Percentiles rank a stretch among this genome's conserved stretches.
phyloP scores from a whole-genome alignment of 2,113 vertebrate genomes.

The Scomber colias region DNA sequence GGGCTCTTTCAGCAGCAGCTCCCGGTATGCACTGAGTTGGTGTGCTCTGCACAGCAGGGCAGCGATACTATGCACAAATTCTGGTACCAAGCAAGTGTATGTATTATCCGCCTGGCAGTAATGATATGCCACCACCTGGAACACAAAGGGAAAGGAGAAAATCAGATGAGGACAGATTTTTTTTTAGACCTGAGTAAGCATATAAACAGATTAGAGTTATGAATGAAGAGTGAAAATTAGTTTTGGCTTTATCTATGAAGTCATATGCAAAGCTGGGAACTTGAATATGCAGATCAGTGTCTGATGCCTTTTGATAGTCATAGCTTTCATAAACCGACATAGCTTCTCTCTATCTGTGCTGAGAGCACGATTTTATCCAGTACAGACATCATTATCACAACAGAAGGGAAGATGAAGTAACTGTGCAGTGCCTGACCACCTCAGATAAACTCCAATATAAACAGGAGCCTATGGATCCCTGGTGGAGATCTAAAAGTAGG shows the following conservation, averaged over 20 bases:
- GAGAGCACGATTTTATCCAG: neutral
- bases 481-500: slow-evolving; percentile 49
- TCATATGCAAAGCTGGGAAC: slow-evolving; percentile 16
- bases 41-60: slow-evolving; percentile 93
- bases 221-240: neutral
- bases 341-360: neutral
- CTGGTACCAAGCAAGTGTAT: slow-evolving; percentile 96
- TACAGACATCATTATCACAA: neutral
- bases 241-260: slow-evolving; percentile 1
- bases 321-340: neutral
- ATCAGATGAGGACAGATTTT: neutral
- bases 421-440: slow-evolving; percentile 16
- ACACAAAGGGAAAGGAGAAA: slow-evolving; percentile 23
- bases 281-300: neutral
- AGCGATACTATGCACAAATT: slow-evolving; percentile 96
- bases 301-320: slow-evolving; percentile 25
- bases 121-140: slow-evolving; percentile 96
- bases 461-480: slow-evolving; percentile 34
- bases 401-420: slow-evolving; percentile 17
- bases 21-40: slow-evolving; percentile 90
- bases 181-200: neutral
- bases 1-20: slow-evolving; percentile 92
- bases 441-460: slow-evolving; percentile 46
- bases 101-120: slow-evolving; percentile 99
- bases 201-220: slow-evolving; percentile 1